phyloP scores from a whole-genome alignment of 2,797 vertebrate genomes.

The Urocyon cinereoargenteus region DNA sequence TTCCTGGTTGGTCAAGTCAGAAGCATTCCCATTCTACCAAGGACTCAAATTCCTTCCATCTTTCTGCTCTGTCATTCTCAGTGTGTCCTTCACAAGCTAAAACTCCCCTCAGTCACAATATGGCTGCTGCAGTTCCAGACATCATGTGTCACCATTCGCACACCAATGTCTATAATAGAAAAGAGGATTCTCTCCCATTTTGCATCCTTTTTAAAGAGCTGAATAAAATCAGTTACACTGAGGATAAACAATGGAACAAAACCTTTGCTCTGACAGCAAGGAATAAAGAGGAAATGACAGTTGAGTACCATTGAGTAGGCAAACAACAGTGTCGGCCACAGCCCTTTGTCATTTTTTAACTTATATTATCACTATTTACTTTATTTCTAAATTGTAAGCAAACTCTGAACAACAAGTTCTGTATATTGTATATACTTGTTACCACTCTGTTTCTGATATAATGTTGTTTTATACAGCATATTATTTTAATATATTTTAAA shows the following conservation, averaged over 20 bases:
- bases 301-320: not conserved
- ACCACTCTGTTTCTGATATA: not conserved
- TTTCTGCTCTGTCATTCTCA: not conserved
- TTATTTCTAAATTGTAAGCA: not conserved
- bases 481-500: slow-evolving; percentile 1
- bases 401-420: not conserved
- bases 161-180: not conserved
- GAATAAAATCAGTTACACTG: not conserved
- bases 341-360: not conserved
- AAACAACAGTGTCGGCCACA: not conserved
- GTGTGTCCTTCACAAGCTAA: not conserved
- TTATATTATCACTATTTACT: not conserved
- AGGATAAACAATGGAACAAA: not conserved
- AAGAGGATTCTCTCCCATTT: not conserved
- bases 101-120: not conserved
- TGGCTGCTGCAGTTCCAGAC: not conserved
- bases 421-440: not conserved
- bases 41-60: not conserved
- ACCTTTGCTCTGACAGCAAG: not conserved
- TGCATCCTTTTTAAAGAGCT: not conserved
- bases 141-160: not conserved
- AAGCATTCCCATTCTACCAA: not conserved
- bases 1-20: not conserved
- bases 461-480: not conserved
- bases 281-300: not conserved